A percentile compares a stretch with the other conserved stretches of the same genome.
phyloP scores from a whole-genome alignment of 1,140 invertebrate genomes.

The Ylistrum balloti region DNA sequence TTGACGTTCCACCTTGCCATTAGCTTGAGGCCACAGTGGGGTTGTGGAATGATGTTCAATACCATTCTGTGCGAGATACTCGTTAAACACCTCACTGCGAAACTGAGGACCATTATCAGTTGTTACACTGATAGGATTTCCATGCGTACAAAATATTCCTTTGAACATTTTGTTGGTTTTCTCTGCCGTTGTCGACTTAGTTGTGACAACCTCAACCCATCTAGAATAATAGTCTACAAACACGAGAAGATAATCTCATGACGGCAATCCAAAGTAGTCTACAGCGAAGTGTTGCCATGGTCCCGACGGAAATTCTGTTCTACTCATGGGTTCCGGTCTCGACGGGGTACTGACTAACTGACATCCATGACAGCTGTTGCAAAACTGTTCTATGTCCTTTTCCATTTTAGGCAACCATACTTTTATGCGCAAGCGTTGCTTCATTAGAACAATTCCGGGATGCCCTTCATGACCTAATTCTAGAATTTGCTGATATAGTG shows the following conservation, averaged over 20 bases:
- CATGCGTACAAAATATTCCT: slow-evolving; percentile 56
- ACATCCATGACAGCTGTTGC: slow-evolving; percentile 59
- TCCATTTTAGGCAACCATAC: slow-evolving; percentile 67
- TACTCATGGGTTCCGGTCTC: slow-evolving; percentile 53
- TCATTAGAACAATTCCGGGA: slow-evolving; percentile 61
- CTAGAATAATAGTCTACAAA: slow-evolving; percentile 58
- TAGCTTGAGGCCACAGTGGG: slow-evolving; percentile 61
- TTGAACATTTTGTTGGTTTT: slow-evolving; percentile 47
- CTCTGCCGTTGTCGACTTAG: slow-evolving; percentile 51
- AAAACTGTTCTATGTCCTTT: slow-evolving; percentile 55
- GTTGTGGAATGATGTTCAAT: slow-evolving; percentile 54
- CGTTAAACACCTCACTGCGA: background rate
- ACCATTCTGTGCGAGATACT: slow-evolving; percentile 50
- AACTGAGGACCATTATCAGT: slow-evolving; percentile 56
- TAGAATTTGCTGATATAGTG: background rate
- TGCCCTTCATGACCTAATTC: slow-evolving; percentile 63
- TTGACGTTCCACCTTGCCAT: slow-evolving; percentile 64
- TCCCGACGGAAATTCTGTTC: slow-evolving; percentile 47
- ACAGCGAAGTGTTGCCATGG: slow-evolving; percentile 49
- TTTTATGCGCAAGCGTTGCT: slow-evolving; percentile 61
- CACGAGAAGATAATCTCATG: slow-evolving; percentile 49
- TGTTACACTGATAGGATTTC: slow-evolving; percentile 52
- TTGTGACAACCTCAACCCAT: slow-evolving; percentile 54
- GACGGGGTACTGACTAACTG: slow-evolving; percentile 56
- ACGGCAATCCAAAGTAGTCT: slow-evolving; percentile 52